Base-by-base conservation (phyloP, 2,113 vertebrate species). In the Ophiodon elongatus region DNA sequence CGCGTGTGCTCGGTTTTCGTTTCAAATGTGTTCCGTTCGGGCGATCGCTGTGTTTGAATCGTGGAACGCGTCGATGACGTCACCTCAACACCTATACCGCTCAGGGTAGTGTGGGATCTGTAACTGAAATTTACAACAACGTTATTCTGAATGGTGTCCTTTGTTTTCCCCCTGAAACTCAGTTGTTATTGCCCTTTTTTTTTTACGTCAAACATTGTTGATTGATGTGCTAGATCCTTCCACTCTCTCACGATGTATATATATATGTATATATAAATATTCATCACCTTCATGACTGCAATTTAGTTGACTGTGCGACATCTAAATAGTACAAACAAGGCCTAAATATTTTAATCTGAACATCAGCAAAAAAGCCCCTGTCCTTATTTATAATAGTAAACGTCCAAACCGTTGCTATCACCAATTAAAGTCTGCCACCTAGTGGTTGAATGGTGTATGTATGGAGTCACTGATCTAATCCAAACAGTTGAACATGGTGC, bases 401-500 rank as follows among this genome's bases (percentile, higher is more conserved):
- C 52, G 25, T 43, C 29, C 4, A 41, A 29, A 1, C 5, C 10
- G 1, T 60, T 15, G n/a, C 3, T 65, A 79, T 57, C 23, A 35
- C 70, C 31, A 82, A 85, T 79, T 71, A 25, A 87, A 91, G 88
- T 4, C 76, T 89, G 31, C 88, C 93, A 92, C 52, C 93, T 94
- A 90, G 90, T 89, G 94, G 90, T 63, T n/a, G 43, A 8, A 29
- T 37, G 1, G 3, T 75, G 71, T 47, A 56, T 29, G n/a, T 78
- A 14, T 47, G 33, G 3, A 8, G 6, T 27, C 8, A 27, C 4
- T 27, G 23, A 45, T 62, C 31, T 15, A 35, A 45, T 23, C 63
- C 35, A 33, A 35, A 29, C 39, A 64, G 52, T 31, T 47, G 21
- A 65, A 25, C 52, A 31, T 41, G 21, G 19, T 11, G 25, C 6